These are phyloP conservation scores for Neria commutata DNA, from an alignment of 2,888 invertebrate genomes.

Conservation along the genomic window DNA sequence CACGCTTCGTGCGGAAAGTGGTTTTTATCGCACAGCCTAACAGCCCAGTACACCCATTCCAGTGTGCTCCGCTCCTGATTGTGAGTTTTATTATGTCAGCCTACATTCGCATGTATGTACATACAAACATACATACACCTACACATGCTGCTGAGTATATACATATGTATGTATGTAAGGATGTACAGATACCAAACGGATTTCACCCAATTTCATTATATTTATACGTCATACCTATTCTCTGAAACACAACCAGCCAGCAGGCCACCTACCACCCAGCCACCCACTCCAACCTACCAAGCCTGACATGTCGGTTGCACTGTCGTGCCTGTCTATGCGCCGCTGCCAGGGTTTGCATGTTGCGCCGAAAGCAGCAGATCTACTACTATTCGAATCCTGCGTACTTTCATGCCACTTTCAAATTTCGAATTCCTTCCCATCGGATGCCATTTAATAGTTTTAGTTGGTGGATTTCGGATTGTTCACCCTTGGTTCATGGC, in stretches of 20 bases:
- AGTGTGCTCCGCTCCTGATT: conserved; percentile 3
- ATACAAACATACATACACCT: no score
- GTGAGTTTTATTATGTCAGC: conserved; percentile 51
- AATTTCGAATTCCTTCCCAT: no score
- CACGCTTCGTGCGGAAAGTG: conserved; percentile 53
- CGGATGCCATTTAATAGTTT: no score
- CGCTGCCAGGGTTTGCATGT: no score
- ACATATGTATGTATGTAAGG: background rate
- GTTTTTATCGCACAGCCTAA: no score
- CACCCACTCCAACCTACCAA: conserved; percentile 12
- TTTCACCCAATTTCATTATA: conserved; percentile 56
- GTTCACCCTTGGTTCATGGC: no score
- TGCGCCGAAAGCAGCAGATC: no score
- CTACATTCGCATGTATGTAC: conserved; percentile 20
- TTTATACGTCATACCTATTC: conserved; percentile 55
- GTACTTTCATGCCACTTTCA: no score
- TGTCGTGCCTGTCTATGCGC: no score
- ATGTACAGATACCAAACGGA: conserved; percentile 28
- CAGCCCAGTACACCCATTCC: background rate
- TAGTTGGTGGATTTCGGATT: no score
- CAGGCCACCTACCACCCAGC: conserved; percentile 24
- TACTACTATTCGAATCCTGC: no score
- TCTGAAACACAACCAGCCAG: conserved; percentile 31
- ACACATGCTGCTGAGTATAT: background rate
- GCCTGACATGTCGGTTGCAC: background rate